Evolutionary conservation across 2,888 invertebrate genomes (phyloP).

Genomic region (Dasysyrphus albostriatus): DNA sequence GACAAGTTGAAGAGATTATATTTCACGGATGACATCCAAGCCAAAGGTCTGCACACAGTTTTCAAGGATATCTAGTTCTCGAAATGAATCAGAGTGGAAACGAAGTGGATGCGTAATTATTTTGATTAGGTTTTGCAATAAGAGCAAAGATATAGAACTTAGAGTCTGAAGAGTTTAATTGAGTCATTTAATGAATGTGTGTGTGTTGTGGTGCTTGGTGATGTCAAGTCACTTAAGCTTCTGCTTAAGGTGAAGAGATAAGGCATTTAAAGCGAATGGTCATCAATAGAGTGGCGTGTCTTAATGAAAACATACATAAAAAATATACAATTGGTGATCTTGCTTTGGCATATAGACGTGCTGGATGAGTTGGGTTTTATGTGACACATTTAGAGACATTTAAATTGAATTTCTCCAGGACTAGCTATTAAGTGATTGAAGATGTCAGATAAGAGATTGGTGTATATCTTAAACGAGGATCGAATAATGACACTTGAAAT

Average conservation of each 20-base stretch:
- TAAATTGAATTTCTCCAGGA: conserved; percentile 43
- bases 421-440: not conserved
- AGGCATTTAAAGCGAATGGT: not conserved
- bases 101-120: conserved; percentile 66
- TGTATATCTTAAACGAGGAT: not conserved
- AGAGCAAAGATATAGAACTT: conserved; percentile 1
- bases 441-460: not conserved
- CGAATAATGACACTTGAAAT: not conserved
- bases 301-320: not conserved
- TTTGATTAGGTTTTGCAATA: conserved; percentile 62
- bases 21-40: conserved; percentile 38
- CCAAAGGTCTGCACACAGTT: conserved; percentile 3
- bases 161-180: conserved; percentile 54
- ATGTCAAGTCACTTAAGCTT: conserved; percentile 53
- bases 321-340: not conserved
- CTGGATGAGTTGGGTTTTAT: conserved; percentile 5
- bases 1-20: conserved; percentile 66
- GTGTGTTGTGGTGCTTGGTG: conserved; percentile 6
- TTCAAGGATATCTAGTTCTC: conserved; percentile 15
- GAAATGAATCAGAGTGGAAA: conserved; percentile 63
- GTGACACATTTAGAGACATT: conserved; percentile 54
- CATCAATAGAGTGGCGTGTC: conserved; percentile 4
- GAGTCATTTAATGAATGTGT: conserved; percentile 43
- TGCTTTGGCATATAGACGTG: not conserved
- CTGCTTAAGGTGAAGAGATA: conserved; percentile 37